Evolutionary conservation across 2,113 vertebrate genomes (phyloP).

Genomic region (Lophius piscatorius): DNA sequence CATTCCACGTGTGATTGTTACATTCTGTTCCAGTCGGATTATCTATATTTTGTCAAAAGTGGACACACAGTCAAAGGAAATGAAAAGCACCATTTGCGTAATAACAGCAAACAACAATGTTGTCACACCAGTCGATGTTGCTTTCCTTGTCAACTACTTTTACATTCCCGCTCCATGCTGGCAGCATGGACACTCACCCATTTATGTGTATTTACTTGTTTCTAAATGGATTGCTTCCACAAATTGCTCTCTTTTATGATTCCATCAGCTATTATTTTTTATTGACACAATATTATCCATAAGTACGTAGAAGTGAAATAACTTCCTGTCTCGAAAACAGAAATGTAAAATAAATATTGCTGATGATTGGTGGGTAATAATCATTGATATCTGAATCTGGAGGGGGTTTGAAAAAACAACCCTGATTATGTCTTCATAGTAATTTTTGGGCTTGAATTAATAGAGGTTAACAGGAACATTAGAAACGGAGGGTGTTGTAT

Average conservation of each 20-base stretch:
- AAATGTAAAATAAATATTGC: too few species aligned
- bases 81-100: slow-evolving; percentile 44
- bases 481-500: not conserved
- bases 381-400: not conserved
- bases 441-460: not conserved
- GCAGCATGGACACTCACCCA: rapidly evolving
- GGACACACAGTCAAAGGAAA: slow-evolving; percentile 16
- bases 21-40: slow-evolving; percentile 66
- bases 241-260: slow-evolving; percentile 78
- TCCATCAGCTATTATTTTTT: slow-evolving; percentile 75
- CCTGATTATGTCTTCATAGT: not conserved
- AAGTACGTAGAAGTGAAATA: not conserved
- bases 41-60: slow-evolving; percentile 50
- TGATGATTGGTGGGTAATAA: too few species aligned
- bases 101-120: slow-evolving; percentile 72
- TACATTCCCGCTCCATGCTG: rapidly evolving
- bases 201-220: slow-evolving; percentile 7
- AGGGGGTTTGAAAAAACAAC: not conserved
- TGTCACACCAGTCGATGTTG: slow-evolving; percentile 72
- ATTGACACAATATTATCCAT: slow-evolving; percentile 53
- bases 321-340: not conserved
- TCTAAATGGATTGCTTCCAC: slow-evolving; percentile 73
- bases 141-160: slow-evolving; percentile 45
- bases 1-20: slow-evolving; percentile 48
- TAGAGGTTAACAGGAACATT: not conserved